Evolutionary conservation across 2,797 vertebrate species (phyloP).

Genomic region (Pelodytes ibericus): DNA sequence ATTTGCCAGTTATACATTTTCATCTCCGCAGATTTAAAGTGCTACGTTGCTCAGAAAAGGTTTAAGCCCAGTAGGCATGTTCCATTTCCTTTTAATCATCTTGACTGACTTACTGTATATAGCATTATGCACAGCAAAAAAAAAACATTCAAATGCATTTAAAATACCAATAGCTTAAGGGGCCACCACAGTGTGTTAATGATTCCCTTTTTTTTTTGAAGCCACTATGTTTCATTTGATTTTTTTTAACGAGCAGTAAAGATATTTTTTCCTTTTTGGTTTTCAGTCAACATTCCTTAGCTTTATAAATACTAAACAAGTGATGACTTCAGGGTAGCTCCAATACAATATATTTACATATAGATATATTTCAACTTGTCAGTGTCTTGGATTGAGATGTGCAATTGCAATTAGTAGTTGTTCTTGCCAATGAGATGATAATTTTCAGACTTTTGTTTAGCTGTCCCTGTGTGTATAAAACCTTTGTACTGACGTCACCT

Average conservation of each 20-base stretch:
- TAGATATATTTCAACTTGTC: too few species aligned
- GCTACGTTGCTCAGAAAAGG: constrained; percentile 75
- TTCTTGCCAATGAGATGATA: too few species aligned
- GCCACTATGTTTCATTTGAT: constrained; percentile 19
- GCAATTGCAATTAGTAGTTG: too few species aligned
- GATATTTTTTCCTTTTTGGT: background rate
- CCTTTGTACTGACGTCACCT: too few species aligned
- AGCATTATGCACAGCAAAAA: constrained; percentile 48
- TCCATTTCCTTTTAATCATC: constrained; percentile 61
- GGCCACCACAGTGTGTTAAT: constrained; percentile 27
- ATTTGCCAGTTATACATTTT: constrained; percentile 78
- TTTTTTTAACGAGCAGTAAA: background rate
- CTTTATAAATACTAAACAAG: background rate
- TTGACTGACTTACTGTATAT: constrained; percentile 52
- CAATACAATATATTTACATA: too few species aligned
- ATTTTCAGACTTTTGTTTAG: too few species aligned
- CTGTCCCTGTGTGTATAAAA: too few species aligned
- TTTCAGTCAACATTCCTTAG: background rate
- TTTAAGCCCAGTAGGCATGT: constrained; percentile 76
- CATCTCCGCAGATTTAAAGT: constrained; percentile 72
- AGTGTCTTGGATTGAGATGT: too few species aligned
- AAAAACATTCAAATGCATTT: constrained; percentile 46
- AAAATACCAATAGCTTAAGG: constrained; percentile 53
- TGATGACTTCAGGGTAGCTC: too few species aligned
- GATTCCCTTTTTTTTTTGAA: constrained; percentile 24